These are phyloP conservation scores for Daktulosphaira vitifoliae DNA, from an alignment of 1,140 invertebrate species.

Conservation along the genomic window DNA sequence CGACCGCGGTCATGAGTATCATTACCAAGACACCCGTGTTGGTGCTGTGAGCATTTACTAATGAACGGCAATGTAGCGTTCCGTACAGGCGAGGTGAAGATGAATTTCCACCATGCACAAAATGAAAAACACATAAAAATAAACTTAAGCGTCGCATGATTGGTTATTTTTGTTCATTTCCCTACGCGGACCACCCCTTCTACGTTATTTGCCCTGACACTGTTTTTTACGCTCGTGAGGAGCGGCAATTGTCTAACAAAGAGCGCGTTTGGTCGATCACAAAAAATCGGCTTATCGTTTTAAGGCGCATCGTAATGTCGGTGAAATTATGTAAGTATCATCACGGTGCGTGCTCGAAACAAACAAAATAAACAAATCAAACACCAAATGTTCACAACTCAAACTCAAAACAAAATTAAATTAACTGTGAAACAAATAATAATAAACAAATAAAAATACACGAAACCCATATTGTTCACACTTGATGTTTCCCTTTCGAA, in stretches of 20 bases:
- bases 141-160: constrained; percentile 37
- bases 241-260: too few species aligned
- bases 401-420: constrained; percentile 12
- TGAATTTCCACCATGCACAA: constrained; percentile 34
- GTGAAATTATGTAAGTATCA: too few species aligned
- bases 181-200: too few species aligned
- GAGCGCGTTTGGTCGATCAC: too few species aligned
- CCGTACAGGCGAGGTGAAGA: constrained; percentile 37
- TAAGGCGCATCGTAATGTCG: too few species aligned
- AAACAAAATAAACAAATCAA: constrained; percentile 18
- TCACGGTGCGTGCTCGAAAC: too few species aligned
- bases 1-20: constrained; percentile 95
- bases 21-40: constrained; percentile 93
- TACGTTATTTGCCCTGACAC: too few species aligned
- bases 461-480: not conserved
- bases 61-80: constrained; percentile 36
- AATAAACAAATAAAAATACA: not conserved
- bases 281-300: too few species aligned
- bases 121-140: constrained; percentile 30
- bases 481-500: too few species aligned
- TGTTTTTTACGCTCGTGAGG: too few species aligned
- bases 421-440: constrained; percentile 5
- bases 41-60: constrained; percentile 88
- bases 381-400: constrained; percentile 11
- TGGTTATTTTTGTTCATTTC: too few species aligned